These are phyloP conservation scores for Diarsia rubi DNA, from an alignment of 2,888 invertebrate species.

Conservation along the genomic window DNA sequence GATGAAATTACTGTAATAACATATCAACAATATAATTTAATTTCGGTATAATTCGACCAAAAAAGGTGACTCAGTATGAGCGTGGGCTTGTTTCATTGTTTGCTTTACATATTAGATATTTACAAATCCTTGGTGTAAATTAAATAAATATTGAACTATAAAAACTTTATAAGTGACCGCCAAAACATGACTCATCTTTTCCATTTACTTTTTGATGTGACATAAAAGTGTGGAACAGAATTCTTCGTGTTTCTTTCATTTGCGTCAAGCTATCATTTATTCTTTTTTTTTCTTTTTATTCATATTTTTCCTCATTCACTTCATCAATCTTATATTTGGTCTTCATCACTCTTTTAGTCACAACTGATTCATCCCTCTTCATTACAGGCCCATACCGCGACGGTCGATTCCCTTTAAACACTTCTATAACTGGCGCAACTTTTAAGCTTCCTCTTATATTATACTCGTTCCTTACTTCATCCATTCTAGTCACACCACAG, in stretches of 20 bases:
- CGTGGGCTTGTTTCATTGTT: slow-evolving; percentile 13
- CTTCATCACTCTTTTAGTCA: no score
- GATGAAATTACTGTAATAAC: slow-evolving; percentile 1
- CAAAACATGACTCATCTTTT: slow-evolving; percentile 22
- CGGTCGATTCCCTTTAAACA: no score
- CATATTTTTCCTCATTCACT: no score
- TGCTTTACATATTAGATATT: slow-evolving; percentile 15
- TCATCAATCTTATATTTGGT: no score
- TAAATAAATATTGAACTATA: slow-evolving; percentile 16
- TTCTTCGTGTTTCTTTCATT: neutral
- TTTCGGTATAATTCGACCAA: neutral
- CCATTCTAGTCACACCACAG: no score
- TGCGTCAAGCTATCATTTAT: no score
- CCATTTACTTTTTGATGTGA: neutral
- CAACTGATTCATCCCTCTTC: no score
- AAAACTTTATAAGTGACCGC: slow-evolving; percentile 24
- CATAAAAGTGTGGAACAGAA: neutral
- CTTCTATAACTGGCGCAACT: no score
- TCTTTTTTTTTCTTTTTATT: no score
- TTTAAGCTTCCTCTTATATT: no score
- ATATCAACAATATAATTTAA: neutral
- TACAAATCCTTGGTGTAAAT: slow-evolving; percentile 32
- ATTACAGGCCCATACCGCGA: no score
- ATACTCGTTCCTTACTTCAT: no score
- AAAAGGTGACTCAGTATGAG: slow-evolving; percentile 28